A percentile compares a stretch with the other conserved stretches of the same genome.
phyloP scores from a whole-genome alignment of 2,113 vertebrate genomes.

The Myocastor coypus region DNA sequence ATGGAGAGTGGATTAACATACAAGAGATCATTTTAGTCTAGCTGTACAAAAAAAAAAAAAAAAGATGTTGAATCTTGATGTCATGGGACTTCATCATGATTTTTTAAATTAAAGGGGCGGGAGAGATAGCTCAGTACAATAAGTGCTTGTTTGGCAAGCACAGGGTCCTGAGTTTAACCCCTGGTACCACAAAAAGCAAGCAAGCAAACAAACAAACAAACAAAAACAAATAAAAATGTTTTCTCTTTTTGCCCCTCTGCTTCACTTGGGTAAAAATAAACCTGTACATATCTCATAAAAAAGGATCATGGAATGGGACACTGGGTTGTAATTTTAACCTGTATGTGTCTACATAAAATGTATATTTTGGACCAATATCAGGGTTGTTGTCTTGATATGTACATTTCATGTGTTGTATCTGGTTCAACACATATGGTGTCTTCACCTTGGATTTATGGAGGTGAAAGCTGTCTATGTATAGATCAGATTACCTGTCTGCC shows the following conservation, averaged over 20 bases:
- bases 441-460: background rate
- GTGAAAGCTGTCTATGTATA: background rate
- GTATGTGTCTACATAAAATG: background rate
- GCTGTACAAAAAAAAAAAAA: background rate
- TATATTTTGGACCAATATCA: background rate
- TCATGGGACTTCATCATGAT: background rate
- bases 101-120: constrained; percentile 43
- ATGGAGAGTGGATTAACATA: background rate
- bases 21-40: background rate
- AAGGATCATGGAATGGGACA: constrained; percentile 6
- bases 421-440: background rate
- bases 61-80: background rate
- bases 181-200: too few relatives aligned
- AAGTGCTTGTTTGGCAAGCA: too few relatives aligned
- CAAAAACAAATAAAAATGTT: too few relatives aligned
- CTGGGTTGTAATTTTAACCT: constrained; percentile 49
- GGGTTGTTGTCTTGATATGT: background rate
- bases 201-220: too few relatives aligned
- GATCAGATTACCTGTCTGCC: background rate
- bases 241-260: background rate
- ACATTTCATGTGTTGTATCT: background rate
- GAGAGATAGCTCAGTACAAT: too few relatives aligned
- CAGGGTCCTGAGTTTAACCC: too few relatives aligned
- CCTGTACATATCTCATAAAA: constrained; percentile 44
- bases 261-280: constrained; percentile 68